A percentile compares a stretch with the other conserved stretches of the same genome.
phyloP scores from a whole-genome alignment of 1,140 invertebrate genomes.

The Papilio glaucus region DNA sequence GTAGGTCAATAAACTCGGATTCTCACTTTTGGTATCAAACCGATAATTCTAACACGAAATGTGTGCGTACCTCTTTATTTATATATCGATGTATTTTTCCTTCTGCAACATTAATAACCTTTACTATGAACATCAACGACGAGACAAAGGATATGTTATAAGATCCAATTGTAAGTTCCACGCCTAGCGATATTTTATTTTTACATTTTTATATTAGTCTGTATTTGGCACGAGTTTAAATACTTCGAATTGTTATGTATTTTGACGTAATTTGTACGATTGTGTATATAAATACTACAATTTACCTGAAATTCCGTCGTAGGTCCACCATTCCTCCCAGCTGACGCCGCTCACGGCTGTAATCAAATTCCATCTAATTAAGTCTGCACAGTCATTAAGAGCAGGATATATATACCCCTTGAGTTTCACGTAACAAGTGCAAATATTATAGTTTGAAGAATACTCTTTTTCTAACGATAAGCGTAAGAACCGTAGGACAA shows the following conservation, averaged over 20 bases:
- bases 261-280: not conserved
- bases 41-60: not conserved
- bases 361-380: conserved; percentile 79
- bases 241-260: too few species aligned
- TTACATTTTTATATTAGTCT: too few species aligned
- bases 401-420: conserved; percentile 37
- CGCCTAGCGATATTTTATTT: too few species aligned
- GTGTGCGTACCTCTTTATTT: too few species aligned
- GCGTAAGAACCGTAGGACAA: too few species aligned
- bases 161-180: too few species aligned
- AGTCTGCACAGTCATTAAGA: conserved; percentile 66
- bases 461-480: too few species aligned
- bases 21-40: not conserved
- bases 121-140: too few species aligned
- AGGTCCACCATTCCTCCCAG: conserved; percentile 98
- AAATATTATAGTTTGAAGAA: not conserved
- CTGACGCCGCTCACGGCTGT: conserved; percentile 86
- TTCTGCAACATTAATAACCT: too few species aligned
- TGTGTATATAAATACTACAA: conserved; percentile 34
- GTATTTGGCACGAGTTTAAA: too few species aligned
- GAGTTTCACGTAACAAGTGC: not conserved
- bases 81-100: too few species aligned
- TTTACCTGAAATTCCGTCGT: conserved; percentile 96
- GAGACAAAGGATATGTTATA: too few species aligned
- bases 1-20: conserved; percentile 25